These are phyloP conservation scores for Myripristis jacobus DNA, from an alignment of 2,797 vertebrate species.

Conservation along the genomic window DNA sequence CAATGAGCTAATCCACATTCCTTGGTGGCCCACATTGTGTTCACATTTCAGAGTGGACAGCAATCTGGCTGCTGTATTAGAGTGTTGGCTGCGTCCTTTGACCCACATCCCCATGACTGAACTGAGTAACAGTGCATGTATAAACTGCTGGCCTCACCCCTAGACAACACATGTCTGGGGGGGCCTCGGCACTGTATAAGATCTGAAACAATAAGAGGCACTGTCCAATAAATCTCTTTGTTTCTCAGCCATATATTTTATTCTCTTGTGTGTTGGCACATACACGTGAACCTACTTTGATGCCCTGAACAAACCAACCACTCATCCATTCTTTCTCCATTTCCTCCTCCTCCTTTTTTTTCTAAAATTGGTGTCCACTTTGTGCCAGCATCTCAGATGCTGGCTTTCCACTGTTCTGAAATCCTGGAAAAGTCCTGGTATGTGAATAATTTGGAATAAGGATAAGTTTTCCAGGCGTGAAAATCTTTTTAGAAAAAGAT, in stretches of 20 bases:
- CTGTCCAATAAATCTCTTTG: no score
- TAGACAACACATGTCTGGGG: neutral
- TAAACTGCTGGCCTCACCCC: neutral
- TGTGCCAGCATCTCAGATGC: no score
- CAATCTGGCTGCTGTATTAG: constrained; percentile 27
- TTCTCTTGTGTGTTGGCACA: no score
- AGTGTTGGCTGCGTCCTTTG: constrained; percentile 32
- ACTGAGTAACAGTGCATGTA: neutral
- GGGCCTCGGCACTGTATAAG: neutral
- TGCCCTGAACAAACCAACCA: neutral
- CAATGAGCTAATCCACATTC: constrained; percentile 36
- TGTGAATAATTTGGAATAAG: no score
- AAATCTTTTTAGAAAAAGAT: no score
- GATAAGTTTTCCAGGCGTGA: no score
- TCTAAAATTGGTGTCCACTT: no score
- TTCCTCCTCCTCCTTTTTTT: neutral
- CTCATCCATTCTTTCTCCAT: neutral
- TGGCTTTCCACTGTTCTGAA: no score
- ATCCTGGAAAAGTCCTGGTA: no score
- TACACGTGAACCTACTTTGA: no score
- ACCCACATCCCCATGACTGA: constrained; percentile 24
- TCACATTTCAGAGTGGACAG: constrained; percentile 33
- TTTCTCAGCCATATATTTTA: no score
- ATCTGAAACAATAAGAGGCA: neutral
- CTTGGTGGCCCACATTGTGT: constrained; percentile 23